phyloP scores from a whole-genome alignment of 2,888 invertebrate species.

The Eurois occulta region DNA sequence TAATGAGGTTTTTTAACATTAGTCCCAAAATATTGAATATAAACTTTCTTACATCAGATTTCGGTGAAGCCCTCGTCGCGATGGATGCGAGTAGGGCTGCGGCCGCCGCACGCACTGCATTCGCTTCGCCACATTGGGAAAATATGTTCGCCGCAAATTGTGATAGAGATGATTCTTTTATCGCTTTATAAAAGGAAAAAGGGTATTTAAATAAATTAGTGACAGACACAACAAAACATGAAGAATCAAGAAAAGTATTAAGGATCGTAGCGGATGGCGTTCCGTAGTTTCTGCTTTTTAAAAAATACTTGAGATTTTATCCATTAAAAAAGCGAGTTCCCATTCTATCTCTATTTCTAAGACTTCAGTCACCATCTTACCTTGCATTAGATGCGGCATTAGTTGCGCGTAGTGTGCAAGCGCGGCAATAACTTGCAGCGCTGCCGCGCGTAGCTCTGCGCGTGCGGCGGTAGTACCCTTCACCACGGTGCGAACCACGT shows the following conservation, averaged over 20 bases:
- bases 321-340: no score
- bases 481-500: constrained; percentile 73
- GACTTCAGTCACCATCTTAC: constrained; percentile 64
- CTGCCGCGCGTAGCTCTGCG: constrained; percentile 80
- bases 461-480: constrained; percentile 71
- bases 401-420: constrained; percentile 81
- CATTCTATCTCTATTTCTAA: no score
- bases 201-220: neutral
- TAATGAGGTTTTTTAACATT: neutral
- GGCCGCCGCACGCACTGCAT: constrained; percentile 82
- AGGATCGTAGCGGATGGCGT: no score
- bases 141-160: constrained; percentile 79
- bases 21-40: constrained; percentile 2
- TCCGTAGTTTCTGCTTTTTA: no score
- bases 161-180: constrained; percentile 78
- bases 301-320: no score
- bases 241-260: neutral
- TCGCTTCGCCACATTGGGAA: constrained; percentile 78
- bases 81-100: constrained; percentile 78
- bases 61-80: constrained; percentile 77
- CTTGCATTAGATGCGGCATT: constrained; percentile 81
- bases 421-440: constrained; percentile 77
- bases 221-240: neutral
- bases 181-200: constrained; percentile 65
- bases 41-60: constrained; percentile 79